Base-by-base conservation (phyloP, 2,888 invertebrate species). In the Eupelmus urozonus region DNA sequence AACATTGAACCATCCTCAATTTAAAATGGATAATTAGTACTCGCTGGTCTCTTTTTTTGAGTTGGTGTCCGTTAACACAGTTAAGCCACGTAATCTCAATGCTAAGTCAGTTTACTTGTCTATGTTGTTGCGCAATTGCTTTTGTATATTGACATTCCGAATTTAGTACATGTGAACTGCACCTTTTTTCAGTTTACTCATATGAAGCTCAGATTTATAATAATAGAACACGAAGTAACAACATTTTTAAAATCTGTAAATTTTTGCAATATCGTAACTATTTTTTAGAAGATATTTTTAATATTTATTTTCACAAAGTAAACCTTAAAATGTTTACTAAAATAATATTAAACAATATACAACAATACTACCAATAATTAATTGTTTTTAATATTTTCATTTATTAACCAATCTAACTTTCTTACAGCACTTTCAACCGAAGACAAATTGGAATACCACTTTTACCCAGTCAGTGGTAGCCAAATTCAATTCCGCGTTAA, bases 401-500 rank as follows among this genome's bases (percentile, higher is more conserved):
- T 3, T 34, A 34, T 5, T 34, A 34, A 34, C 9, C 7, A 60
- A 9, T 73, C n/a, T 71, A 23, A 71, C 80, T 81, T 82, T 84
- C 88, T 93, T 91, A 0, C 92, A 96, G 96, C 96, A 91, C 90
- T 97, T 79, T 90, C 93, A 85, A 95, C 95, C 81, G 94, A 94
- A 85, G 96, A 96, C 88, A 94, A 94, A 88, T 93, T 96, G 88
- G 94, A 95, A 88, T 97, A 97, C 91, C 92, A 93, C 81, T 97
- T 96, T 92, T 93, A 94, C 86, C 96, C 96, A 29, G 93, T 94
- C 72, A 90, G 92, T 18, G 91, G 92, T 81, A 94, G 94, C 2
- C 93, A 93, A 69, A 91, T 95, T 70, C 94, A 94, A 86, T 96
- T 97, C 90, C 94, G 94, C 85, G 93, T 97, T 3, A 93, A 94